Percentiles rank a stretch among this genome's conserved stretches.
These are phyloP conservation scores for Heterohyrax brucei DNA, from an alignment of 2,797 vertebrate genomes.

Conservation along the genomic window DNA sequence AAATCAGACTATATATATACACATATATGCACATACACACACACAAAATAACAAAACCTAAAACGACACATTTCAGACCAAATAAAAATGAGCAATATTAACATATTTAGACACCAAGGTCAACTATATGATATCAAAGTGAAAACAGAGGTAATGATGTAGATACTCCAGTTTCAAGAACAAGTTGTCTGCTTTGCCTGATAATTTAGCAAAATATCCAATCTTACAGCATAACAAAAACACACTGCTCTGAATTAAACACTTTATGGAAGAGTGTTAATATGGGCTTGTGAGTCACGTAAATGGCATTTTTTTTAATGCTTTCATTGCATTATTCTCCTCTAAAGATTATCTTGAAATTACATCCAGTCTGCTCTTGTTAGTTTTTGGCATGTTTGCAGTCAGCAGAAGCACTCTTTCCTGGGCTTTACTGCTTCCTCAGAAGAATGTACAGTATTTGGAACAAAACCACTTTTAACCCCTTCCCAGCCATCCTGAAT, in stretches of 20 bases:
- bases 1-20: neutral
- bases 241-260: conserved; percentile 76
- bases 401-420: conserved; percentile 91
- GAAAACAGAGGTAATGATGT: conserved; percentile 36
- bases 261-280: conserved; percentile 76
- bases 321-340: conserved; percentile 77
- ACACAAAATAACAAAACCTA: neutral
- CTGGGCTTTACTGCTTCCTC: conserved; percentile 92
- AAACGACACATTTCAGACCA: conserved; percentile 57
- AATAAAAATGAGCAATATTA: conserved; percentile 63
- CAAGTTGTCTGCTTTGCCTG: conserved; percentile 44
- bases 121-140: conserved; percentile 25
- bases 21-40: no score
- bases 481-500: conserved; percentile 94
- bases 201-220: conserved; percentile 43
- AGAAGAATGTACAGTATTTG: conserved; percentile 92
- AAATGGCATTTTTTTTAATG: conserved; percentile 73
- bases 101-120: conserved; percentile 15
- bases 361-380: conserved; percentile 38
- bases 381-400: conserved; percentile 85
- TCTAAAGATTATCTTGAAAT: conserved; percentile 76
- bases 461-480: conserved; percentile 93
- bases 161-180: conserved; percentile 44
- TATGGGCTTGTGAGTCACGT: conserved; percentile 53
- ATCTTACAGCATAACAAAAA: conserved; percentile 21